Conservation (phyloP, 2,797 vertebrate species). For the Pachyuromys duprasi region DNA sequence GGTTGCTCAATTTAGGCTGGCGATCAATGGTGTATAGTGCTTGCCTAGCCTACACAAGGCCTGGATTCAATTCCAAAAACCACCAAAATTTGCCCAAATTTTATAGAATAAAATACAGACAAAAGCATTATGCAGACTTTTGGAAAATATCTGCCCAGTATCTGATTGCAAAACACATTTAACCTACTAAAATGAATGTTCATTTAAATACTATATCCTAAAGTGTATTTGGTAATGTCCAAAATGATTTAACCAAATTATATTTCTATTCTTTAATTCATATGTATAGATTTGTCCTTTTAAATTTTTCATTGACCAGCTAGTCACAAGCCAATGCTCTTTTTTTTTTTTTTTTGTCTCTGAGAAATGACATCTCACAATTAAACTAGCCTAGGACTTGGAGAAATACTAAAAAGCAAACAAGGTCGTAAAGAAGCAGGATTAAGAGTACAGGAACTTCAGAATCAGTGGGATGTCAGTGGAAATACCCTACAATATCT, state of each 20-base stretch:
- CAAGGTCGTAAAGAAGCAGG: not conserved
- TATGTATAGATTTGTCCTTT: conserved; percentile 7
- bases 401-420: conserved; percentile 31
- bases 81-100: not conserved
- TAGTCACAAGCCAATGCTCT: not conserved
- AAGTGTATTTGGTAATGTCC: not conserved
- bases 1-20: not conserved
- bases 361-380: not conserved
- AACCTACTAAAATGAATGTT: not conserved
- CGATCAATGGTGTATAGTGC: not conserved
- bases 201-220: not conserved
- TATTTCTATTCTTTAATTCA: not conserved
- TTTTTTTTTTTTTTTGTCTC: not conserved
- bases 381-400: not conserved
- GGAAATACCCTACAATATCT: conserved; percentile 7
- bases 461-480: not conserved
- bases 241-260: not conserved
- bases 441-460: conserved; percentile 23
- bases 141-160: not conserved
- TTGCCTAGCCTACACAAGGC: not conserved
- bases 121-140: not conserved
- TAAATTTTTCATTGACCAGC: conserved; percentile 37
- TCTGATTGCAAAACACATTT: not conserved
- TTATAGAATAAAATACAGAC: not conserved
- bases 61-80: not conserved